Base-by-base conservation (phyloP, 92 coral and sea anemone species). In the Zoanthus sociatus region DNA sequence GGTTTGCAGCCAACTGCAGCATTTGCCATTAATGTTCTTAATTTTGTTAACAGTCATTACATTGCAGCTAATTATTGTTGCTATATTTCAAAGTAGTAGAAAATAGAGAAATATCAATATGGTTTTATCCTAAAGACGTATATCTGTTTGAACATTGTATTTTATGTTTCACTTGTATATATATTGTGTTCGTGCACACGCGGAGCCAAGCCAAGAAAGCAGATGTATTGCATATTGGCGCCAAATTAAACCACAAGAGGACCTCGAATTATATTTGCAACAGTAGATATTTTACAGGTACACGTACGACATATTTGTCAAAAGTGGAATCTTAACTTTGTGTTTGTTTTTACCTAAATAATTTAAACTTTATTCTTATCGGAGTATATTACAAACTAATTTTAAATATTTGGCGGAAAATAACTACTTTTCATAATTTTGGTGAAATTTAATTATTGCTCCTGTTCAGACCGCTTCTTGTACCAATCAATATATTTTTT, bases 101-200 rank as follows among this genome's bases (percentile, higher is more conserved):
- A 74, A 74, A 46, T 74, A 74, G 78, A 47, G 78, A 16, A 14
- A 58, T n/a, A 74, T 74, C 31, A 42, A 6, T 74, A 30, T 46
- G 78, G 31, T 74, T 32, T 15, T 74, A 74, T 74, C 56, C 78
- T 60, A 74, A 74, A 74, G 14, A 74, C 78, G 58, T 73, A 74
- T 74, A 0, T 42, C 12, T 74, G 2, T 47, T 74, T 74, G 78
- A 74, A 46, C 31, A 74, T 47, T 74, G 58, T 74, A 74, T 47
- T 74, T 32, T 45, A 15, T 74, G 17, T 73, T 73, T 74, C 78
- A 74, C 30, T 74, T 31, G 46, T 74, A 74, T 74, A 74, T 73
- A 42, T 74, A 26, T 74, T 47, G 78, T 54, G 4, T 37, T 37
- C 26, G 44, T 10, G 56, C 58, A 48, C 78, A 74, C 26, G 21